phyloP scores from a whole-genome alignment of 2,797 vertebrate species.

The Leptoclinus maculatus region DNA sequence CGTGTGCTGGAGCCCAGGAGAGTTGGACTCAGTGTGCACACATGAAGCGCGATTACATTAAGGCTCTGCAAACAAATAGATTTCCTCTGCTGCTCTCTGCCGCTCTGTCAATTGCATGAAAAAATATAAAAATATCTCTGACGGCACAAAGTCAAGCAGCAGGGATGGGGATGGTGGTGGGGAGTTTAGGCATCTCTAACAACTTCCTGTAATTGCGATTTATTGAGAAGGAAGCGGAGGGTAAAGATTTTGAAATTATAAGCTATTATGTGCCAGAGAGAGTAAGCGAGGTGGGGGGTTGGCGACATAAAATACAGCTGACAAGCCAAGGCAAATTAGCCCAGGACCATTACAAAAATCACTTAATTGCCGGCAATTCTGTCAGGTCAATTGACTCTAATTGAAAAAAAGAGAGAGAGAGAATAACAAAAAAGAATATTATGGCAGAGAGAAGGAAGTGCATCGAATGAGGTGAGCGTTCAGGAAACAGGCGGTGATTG shows the following conservation, averaged over 20 bases:
- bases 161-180: slow-evolving; percentile 32
- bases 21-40: slow-evolving; percentile 93
- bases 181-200: slow-evolving; percentile 91
- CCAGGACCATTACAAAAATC: slow-evolving; percentile 99
- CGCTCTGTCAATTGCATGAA: slow-evolving; percentile 85
- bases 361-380: slow-evolving; percentile 99
- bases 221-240: slow-evolving; percentile 99
- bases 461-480: slow-evolving; percentile 88
- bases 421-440: slow-evolving; percentile 86
- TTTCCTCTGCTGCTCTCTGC: slow-evolving; percentile 82
- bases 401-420: slow-evolving; percentile 86
- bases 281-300: slow-evolving; percentile 88
- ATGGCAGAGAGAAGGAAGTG: slow-evolving; percentile 85
- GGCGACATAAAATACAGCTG: slow-evolving; percentile 98
- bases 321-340: slow-evolving; percentile 99
- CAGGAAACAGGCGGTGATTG: slow-evolving; percentile 89
- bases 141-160: slow-evolving; percentile 86
- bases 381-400: slow-evolving; percentile 99
- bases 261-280: slow-evolving; percentile 96
- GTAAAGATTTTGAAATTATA: slow-evolving; percentile 99
- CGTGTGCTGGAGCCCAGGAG: slow-evolving; percentile 83
- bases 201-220: slow-evolving; percentile 99
- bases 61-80: slow-evolving; percentile 84
- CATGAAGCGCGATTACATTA: slow-evolving; percentile 84
- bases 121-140: slow-evolving; percentile 84